Base-by-base conservation (phyloP, 2,888 invertebrate species). In the Eledone cirrhosa region DNA sequence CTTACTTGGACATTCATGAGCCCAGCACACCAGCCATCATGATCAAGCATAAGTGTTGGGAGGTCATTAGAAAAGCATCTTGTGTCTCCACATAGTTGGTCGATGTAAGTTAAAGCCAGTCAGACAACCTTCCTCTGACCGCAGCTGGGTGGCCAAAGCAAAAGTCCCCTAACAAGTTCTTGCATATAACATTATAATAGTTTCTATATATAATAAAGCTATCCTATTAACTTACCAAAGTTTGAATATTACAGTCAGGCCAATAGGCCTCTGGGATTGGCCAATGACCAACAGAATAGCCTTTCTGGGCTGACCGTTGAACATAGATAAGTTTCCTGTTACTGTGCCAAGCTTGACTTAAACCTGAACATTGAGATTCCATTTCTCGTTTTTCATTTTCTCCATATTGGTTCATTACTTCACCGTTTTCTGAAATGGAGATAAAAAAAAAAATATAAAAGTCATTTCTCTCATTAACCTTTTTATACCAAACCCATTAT, bases 231-330 rank as follows among this genome's bases (percentile, higher is more conserved):
- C 92, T 92, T 89, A 94, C 94, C 92, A 97, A 90, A 47, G 95
- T 94, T 0, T 95, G 94, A 79, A 96, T 95, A 86, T 94, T 95
- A 0, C 95, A 93, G 90, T 99, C 98, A 0, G 99, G 98, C 94
- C 98, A 97, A 91, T 97, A 99, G 0, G 97, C 95, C 92, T 99
- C 99, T 0, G 99, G 99, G 86, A 99, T 95, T 0, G 99, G 99
- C 99, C 99, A 99, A 92, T 97, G 98, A 53, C 98, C 98, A 78
- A 95, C 94, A 74, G 96, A 95, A 90, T 96, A 97, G 31, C 95
- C 95, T 79, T 91, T 92, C 90, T 96, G 96, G 48, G 96, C 95
- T 19, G 95, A 94, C 85, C 97, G 93, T 47, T 96, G 97, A 47
- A 98, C 98, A 90, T 97, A 97, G 87, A 98, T 97, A 88, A 96